phyloP scores from a whole-genome alignment of 2,888 invertebrate genomes.

The Caenorhabditis doughertyi region DNA sequence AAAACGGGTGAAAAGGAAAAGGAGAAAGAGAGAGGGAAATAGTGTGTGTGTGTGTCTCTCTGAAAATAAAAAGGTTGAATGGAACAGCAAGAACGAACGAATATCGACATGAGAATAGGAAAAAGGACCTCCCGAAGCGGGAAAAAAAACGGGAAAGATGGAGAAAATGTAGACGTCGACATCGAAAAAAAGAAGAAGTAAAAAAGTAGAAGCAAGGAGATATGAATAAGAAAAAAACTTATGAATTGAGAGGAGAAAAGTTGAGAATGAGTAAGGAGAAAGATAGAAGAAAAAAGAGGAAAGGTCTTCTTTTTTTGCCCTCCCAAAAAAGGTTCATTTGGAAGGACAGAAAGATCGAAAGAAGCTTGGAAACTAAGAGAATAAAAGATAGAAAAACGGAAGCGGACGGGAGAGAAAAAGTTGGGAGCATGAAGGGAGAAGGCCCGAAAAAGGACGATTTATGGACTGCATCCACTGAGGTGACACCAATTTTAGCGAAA shows the following conservation, averaged over 20 bases:
- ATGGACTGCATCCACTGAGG: constrained; percentile 52
- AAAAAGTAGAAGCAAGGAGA: constrained; percentile 24
- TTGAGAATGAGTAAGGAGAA: constrained; percentile 33
- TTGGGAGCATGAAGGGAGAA: constrained; percentile 31
- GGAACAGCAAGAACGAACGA: constrained; percentile 57
- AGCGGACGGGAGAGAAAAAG: constrained; percentile 37
- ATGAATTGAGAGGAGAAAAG: constrained; percentile 51
- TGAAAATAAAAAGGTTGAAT: constrained; percentile 47
- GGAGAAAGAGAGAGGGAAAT: constrained; percentile 27
- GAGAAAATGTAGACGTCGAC: constrained; percentile 37
- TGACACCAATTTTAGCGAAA: constrained; percentile 55
- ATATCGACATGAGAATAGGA: constrained; percentile 49
- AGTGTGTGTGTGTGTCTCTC: constrained; percentile 29
- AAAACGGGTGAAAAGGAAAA: constrained; percentile 32
- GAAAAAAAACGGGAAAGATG: constrained; percentile 16
- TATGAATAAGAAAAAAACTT: constrained; percentile 61
- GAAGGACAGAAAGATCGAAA: constrained; percentile 38
- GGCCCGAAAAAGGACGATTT: constrained; percentile 56
- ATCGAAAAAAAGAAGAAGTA: constrained; percentile 27
- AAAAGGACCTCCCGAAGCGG: constrained; percentile 46
- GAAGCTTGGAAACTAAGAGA: constrained; percentile 24
- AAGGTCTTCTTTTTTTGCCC: constrained; percentile 50
- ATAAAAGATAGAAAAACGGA: constrained; percentile 48
- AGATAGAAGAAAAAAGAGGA: constrained; percentile 29
- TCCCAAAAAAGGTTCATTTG: constrained; percentile 56